phyloP scores from a whole-genome alignment of 2,888 invertebrate genomes.

The Diloba caeruleocephala region DNA sequence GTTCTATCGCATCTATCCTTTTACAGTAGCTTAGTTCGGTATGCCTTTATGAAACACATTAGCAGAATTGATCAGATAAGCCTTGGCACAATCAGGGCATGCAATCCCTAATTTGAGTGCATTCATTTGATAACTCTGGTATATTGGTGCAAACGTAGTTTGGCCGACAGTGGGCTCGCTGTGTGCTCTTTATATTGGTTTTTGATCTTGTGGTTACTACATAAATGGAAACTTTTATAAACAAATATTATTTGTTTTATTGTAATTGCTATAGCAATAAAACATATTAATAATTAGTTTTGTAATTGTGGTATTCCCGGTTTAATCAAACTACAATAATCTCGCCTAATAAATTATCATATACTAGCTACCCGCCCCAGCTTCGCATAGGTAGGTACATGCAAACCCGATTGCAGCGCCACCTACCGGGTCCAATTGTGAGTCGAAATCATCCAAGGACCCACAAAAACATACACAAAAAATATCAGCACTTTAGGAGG shows the following conservation, averaged over 20 bases:
- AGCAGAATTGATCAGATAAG: slow-evolving; percentile 48
- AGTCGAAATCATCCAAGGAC: too few relatives aligned
- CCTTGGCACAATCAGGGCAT: slow-evolving; percentile 21
- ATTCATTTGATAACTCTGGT: slow-evolving; percentile 22
- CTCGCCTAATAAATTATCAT: too few relatives aligned
- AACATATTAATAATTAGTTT: too few relatives aligned
- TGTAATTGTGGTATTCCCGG: too few relatives aligned
- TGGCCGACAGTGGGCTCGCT: neutral
- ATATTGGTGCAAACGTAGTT: neutral
- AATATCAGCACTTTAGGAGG: too few relatives aligned
- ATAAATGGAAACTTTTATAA: neutral
- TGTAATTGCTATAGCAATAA: too few relatives aligned
- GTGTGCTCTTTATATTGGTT: neutral
- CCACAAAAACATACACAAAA: too few relatives aligned
- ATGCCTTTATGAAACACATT: slow-evolving; percentile 34
- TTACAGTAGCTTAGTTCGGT: neutral
- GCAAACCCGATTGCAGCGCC: too few relatives aligned
- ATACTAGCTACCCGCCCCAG: too few relatives aligned
- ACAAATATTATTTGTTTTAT: neutral
- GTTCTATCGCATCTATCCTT: neutral
- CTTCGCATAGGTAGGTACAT: too few relatives aligned
- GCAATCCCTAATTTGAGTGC: slow-evolving; percentile 53
- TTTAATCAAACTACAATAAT: too few relatives aligned
- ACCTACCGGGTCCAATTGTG: too few relatives aligned
- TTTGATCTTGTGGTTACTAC: neutral